Evolutionary conservation across 2,797 vertebrate genomes (phyloP).

Genomic region (Garrulus glandarius): DNA sequence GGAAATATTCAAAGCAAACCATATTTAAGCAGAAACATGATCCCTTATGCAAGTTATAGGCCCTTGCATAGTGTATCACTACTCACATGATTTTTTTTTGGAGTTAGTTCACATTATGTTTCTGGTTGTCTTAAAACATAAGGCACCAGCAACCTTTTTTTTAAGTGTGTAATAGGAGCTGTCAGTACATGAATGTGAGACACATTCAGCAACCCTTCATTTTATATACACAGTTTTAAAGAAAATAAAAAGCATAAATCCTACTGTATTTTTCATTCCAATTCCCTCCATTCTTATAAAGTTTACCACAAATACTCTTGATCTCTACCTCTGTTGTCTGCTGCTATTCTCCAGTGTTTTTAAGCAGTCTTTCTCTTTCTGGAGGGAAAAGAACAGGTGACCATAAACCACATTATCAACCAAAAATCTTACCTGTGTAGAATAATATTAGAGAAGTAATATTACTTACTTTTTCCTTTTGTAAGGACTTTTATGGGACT

Average conservation of each 20-base stretch:
- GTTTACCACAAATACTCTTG: neutral
- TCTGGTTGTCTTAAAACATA: neutral
- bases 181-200: neutral
- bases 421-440: neutral
- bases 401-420: neutral
- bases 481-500: neutral
- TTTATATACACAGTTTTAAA: neutral
- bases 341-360: neutral
- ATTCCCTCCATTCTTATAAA: neutral
- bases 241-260: neutral
- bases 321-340: neutral
- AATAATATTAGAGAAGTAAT: neutral
- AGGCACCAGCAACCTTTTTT: neutral
- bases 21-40: neutral
- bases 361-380: neutral
- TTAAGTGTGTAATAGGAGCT: neutral
- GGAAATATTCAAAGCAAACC: neutral
- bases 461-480: neutral
- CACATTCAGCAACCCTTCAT: neutral
- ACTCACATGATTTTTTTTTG: neutral
- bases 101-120: neutral
- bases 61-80: neutral
- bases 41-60: neutral
- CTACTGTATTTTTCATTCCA: neutral
- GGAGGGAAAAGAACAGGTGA: neutral